These are phyloP conservation scores for Philaethria dido DNA, from an alignment of 2,888 invertebrate species.

Conservation along the genomic window DNA sequence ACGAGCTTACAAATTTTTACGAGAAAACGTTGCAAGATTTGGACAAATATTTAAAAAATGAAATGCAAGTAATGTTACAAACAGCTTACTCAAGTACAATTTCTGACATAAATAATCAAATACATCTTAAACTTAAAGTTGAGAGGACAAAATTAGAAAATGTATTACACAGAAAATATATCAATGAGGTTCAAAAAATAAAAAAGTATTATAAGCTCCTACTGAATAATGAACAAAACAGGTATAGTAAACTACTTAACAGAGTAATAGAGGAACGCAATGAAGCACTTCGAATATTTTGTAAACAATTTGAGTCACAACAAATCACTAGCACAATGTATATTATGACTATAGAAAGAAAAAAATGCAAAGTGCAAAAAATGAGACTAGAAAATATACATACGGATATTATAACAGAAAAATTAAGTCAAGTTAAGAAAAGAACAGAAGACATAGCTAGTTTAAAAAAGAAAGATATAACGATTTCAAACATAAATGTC, in stretches of 20 bases:
- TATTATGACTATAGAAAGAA: constrained; percentile 71
- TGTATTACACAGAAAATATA: constrained; percentile 56
- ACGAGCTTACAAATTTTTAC: constrained; percentile 66
- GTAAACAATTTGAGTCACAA: constrained; percentile 64
- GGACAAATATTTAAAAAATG: constrained; percentile 61
- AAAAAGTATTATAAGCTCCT: constrained; percentile 67
- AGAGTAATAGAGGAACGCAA: constrained; percentile 63
- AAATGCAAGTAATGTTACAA: constrained; percentile 57
- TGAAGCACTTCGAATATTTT: constrained; percentile 66
- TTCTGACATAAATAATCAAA: constrained; percentile 63
- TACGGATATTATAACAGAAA: constrained; percentile 58
- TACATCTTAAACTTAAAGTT: constrained; percentile 58
- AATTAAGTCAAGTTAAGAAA: constrained; percentile 60
- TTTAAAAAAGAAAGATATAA: constrained; percentile 55
- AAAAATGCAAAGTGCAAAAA: constrained; percentile 71
- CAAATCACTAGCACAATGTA: constrained; percentile 72
- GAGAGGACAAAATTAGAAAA: constrained; percentile 59
- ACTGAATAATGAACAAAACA: constrained; percentile 60
- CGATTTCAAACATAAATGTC: constrained; percentile 61
- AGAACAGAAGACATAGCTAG: constrained; percentile 54
- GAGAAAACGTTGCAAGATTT: constrained; percentile 66
- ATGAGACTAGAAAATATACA: constrained; percentile 66
- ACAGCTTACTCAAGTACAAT: constrained; percentile 60
- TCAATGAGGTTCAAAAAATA: constrained; percentile 62
- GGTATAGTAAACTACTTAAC: constrained; percentile 59